Base-by-base conservation (phyloP, 1,140 invertebrate species). In the Scylla paramamosain region DNA sequence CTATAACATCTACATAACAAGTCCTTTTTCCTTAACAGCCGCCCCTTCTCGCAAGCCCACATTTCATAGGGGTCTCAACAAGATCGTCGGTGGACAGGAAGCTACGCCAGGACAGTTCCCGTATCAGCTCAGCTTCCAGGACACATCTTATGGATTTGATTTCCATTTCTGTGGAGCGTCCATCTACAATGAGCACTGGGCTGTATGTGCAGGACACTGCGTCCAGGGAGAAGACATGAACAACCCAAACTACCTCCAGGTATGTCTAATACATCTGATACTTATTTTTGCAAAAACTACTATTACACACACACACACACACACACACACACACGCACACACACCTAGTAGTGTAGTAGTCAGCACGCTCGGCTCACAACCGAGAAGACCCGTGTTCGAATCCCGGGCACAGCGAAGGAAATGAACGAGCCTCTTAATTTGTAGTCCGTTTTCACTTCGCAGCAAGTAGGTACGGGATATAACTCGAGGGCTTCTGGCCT, bases 81-180 rank as follows among this genome's bases (percentile, higher is more conserved):
- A 97, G 46, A 98, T 98, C 20, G 97, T 98, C 4, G 98, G 98
- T 0, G 98, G 98, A 0, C 96, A 97, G 16, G 97, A 97, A 32
- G 97, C 97, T 0, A 96, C 96, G n/a, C 98, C 97, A 77, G 97
- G 97, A n/a, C 97, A 98, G 93, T 97, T 97, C 90, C 98, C 98
- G 0, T 98, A 98, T 96, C 97, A 98, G 97, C 97, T 98, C 0
- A 97, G 97, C 3, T 96, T 98, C 6, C 97, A 97, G 59, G 95
- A 95, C 45, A 92, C 28, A 48, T 52, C 95, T 32, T 96, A 92
- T 25, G 96, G 97, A 4, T 29, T 86, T 16, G 83, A 20, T 0
- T 96, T 96, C 4, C 98, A 98, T 96, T 97, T 97, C 93, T 98
- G 98, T 96, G 97, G 97, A 59, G 97, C 97, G 25, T 97, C 97